Evolutionary conservation across 2,888 invertebrate species (phyloP).

Genomic region (Chelonus formosanus): DNA sequence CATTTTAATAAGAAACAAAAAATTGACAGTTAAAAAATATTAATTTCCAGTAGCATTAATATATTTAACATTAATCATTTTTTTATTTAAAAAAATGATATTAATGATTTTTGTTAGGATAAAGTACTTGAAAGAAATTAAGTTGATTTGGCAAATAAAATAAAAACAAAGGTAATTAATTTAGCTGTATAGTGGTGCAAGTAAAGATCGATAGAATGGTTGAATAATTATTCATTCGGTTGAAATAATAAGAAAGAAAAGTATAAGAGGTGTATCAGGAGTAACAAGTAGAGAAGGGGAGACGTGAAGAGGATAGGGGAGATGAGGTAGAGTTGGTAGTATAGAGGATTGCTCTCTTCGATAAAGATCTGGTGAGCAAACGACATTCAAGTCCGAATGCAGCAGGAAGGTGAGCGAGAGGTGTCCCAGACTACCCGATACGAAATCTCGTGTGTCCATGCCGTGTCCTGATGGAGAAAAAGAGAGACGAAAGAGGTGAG

Average conservation of each 20-base stretch:
- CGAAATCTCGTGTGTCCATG: slow-evolving; percentile 51
- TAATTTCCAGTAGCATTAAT: no score
- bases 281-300: background rate
- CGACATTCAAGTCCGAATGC: slow-evolving; percentile 36
- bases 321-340: slow-evolving; percentile 25
- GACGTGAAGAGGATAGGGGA: background rate
- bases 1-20: no score
- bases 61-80: no score
- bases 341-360: slow-evolving; percentile 14
- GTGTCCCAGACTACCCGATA: slow-evolving; percentile 51
- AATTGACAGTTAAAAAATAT: no score
- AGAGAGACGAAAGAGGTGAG: slow-evolving; percentile 31
- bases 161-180: slow-evolving; percentile 1
- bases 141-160: no score
- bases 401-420: slow-evolving; percentile 53
- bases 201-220: slow-evolving; percentile 32
- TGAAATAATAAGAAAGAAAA: background rate
- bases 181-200: background rate
- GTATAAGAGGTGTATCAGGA: slow-evolving; percentile 21
- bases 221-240: slow-evolving; percentile 36
- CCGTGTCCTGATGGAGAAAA: slow-evolving; percentile 37
- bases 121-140: no score
- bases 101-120: no score
- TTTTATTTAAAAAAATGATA: no score
- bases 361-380: slow-evolving; percentile 27